phyloP scores from a whole-genome alignment of 2,113 vertebrate genomes.

The Upupa epops region DNA sequence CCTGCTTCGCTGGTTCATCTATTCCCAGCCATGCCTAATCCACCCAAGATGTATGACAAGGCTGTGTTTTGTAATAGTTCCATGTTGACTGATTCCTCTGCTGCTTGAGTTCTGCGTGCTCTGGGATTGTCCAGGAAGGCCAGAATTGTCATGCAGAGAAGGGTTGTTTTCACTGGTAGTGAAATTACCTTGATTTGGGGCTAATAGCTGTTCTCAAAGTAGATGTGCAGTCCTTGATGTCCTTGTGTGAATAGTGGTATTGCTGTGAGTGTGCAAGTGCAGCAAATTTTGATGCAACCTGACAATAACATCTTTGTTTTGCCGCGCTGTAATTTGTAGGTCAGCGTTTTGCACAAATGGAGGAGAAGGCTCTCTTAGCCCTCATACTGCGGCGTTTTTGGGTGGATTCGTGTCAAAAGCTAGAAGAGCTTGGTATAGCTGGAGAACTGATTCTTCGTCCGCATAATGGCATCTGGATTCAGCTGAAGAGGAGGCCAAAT shows the following conservation, averaged over 20 bases:
- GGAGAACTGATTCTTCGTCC: slow-evolving; percentile 92
- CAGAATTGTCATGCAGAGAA: background rate
- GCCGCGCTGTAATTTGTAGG: slow-evolving; percentile 72
- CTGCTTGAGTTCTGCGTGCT: background rate
- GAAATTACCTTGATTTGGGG: background rate
- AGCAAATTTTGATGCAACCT: background rate
- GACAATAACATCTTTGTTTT: background rate
- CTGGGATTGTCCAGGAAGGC: background rate
- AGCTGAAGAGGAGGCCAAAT: slow-evolving; percentile 77
- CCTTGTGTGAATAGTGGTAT: background rate
- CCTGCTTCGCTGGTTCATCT: background rate
- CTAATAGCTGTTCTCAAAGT: background rate
- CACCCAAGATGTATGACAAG: background rate
- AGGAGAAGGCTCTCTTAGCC: slow-evolving; percentile 89
- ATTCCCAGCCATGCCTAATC: background rate
- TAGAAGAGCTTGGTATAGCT: slow-evolving; percentile 79
- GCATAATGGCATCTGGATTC: slow-evolving; percentile 85
- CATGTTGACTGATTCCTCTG: background rate
- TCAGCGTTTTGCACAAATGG: slow-evolving; percentile 91
- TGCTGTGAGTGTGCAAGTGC: background rate
- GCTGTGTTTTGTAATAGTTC: background rate
- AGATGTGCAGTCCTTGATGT: background rate
- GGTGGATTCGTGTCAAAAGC: slow-evolving; percentile 82
- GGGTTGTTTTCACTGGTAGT: background rate
- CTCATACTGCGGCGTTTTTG: slow-evolving; percentile 83